These are phyloP conservation scores for Orius laevigatus DNA, from an alignment of 1,140 invertebrate species.

Conservation along the genomic window DNA sequence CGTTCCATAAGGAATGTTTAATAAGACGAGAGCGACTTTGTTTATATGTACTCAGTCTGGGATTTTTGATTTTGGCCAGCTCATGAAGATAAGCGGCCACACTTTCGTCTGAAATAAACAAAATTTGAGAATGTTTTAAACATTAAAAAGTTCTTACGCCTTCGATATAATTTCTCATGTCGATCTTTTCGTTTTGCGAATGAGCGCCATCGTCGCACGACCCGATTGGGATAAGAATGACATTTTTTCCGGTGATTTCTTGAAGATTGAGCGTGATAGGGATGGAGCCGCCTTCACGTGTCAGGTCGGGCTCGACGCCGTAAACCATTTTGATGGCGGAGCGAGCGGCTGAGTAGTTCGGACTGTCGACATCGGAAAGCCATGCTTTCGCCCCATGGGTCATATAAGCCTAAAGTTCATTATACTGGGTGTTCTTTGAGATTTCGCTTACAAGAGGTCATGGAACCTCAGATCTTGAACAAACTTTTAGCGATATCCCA, in stretches of 20 bases:
- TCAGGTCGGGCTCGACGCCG: conserved; percentile 84
- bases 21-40: too few relatives aligned
- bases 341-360: conserved; percentile 77
- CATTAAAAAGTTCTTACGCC: conserved; percentile 47
- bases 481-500: too few relatives aligned
- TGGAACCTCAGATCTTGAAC: too few relatives aligned
- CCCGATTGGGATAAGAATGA: conserved; percentile 81
- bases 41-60: too few relatives aligned
- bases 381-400: conserved; percentile 71
- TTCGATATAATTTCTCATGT: conserved; percentile 82
- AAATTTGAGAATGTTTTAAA: conserved; percentile 12
- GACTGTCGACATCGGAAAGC: conserved; percentile 81
- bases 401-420: conserved; percentile 34
- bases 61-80: too few relatives aligned
- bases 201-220: conserved; percentile 91
- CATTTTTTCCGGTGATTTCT: conserved; percentile 81
- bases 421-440: too few relatives aligned
- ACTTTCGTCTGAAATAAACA: conserved; percentile 61
- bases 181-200: conserved; percentile 95
- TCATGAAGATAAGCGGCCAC: conserved; percentile 71
- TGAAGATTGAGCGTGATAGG: conserved; percentile 83
- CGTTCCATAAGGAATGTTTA: too few relatives aligned
- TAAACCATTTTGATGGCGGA: conserved; percentile 80
- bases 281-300: conserved; percentile 89
- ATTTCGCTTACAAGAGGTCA: too few relatives aligned